Evolutionary conservation across 1,140 invertebrate species (phyloP).

Genomic region (Saccostrea echinata): DNA sequence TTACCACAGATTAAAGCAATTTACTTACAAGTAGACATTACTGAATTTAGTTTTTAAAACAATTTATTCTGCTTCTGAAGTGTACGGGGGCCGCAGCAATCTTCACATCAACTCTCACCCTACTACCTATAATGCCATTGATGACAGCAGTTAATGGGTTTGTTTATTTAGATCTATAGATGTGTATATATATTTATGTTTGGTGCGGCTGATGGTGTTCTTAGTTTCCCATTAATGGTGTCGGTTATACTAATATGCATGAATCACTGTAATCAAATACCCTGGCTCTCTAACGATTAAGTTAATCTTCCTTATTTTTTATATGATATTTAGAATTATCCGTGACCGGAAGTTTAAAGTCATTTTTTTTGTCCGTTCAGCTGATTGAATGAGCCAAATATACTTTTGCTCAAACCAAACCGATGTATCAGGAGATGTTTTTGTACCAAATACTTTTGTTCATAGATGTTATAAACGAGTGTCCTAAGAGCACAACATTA

Average conservation of each 20-base stretch:
- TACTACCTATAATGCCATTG: neutral
- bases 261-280: neutral
- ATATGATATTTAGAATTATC: no score
- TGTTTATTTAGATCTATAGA: neutral
- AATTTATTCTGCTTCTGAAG: conserved; percentile 4
- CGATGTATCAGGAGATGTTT: no score
- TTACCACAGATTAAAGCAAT: neutral
- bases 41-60: neutral
- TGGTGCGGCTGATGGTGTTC: neutral
- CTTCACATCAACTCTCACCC: neutral
- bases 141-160: neutral
- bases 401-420: no score
- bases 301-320: no score
- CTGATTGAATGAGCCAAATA: no score
- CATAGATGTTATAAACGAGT: no score
- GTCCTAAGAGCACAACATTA: no score
- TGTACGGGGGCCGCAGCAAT: neutral
- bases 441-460: no score
- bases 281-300: no score
- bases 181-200: neutral
- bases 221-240: neutral
- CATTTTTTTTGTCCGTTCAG: no score
- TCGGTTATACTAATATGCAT: neutral
- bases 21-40: neutral
- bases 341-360: no score